Evolutionary conservation across 2,113 vertebrate species (phyloP).

Genomic region (Ahaetulla prasina): DNA sequence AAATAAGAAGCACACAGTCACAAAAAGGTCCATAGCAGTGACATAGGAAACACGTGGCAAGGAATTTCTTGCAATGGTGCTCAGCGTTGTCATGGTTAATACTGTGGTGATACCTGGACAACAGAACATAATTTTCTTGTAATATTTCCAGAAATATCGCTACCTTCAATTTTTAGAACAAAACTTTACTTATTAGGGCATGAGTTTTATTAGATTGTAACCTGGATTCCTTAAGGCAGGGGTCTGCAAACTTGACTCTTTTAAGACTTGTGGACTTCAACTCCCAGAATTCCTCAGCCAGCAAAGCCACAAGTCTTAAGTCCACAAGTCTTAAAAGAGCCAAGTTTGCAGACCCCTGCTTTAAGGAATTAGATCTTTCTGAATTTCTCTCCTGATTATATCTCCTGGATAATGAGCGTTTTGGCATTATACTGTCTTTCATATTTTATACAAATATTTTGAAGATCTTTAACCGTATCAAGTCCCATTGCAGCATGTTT

Average conservation of each 20-base stretch:
- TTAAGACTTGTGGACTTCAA: too few species aligned
- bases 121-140: neutral
- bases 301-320: too few species aligned
- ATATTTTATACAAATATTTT: neutral
- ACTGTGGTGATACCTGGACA: constrained; percentile 91
- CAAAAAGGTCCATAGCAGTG: constrained; percentile 96
- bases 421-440: neutral
- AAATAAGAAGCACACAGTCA: constrained; percentile 96
- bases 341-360: too few species aligned
- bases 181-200: neutral
- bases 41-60: constrained; percentile 92
- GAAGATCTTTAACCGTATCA: neutral
- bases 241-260: too few species aligned
- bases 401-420: neutral
- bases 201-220: neutral
- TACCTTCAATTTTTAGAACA: neutral
- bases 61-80: constrained; percentile 90
- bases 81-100: constrained; percentile 95
- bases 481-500: neutral
- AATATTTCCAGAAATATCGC: neutral
- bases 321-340: too few species aligned
- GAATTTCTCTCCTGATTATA: neutral
- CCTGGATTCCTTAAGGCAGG: neutral
- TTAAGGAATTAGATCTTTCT: neutral
- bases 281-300: too few species aligned